Percentiles rank a stretch among this genome's conserved stretches.
phyloP scores from a whole-genome alignment of 2,797 vertebrate species.

The Geotria australis region DNA sequence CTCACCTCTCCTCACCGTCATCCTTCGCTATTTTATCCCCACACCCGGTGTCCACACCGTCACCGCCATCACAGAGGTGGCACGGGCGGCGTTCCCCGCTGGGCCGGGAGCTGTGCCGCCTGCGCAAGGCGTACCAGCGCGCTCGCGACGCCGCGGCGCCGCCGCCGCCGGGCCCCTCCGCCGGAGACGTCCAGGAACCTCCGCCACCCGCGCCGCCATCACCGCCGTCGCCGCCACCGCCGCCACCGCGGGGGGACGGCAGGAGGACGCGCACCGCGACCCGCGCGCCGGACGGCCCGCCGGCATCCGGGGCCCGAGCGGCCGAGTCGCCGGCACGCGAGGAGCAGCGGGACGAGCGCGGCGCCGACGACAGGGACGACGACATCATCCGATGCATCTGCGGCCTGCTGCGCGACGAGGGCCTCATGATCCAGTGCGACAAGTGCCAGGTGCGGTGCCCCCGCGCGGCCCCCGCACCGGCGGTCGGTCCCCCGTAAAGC shows the following conservation, averaged over 20 bases:
- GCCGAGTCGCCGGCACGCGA: constrained; percentile 28
- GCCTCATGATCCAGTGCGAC: constrained; percentile 94
- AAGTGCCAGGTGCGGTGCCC: constrained; percentile 60
- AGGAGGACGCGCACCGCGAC: no score
- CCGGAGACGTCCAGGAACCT: constrained; percentile 16
- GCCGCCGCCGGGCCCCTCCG: constrained; percentile 9
- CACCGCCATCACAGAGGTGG: constrained; percentile 44
- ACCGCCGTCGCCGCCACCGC: no score
- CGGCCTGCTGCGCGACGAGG: constrained; percentile 86
- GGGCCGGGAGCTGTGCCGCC: constrained; percentile 57
- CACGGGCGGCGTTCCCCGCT: constrained; percentile 64
- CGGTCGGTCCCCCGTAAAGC: no score
- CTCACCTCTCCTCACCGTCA: not conserved
- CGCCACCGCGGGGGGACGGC: no score
- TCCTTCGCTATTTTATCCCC: not conserved
- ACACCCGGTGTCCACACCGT: not conserved
- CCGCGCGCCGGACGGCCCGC: constrained; percentile 10
- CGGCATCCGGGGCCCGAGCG: constrained; percentile 57
- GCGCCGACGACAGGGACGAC: constrained; percentile 9
- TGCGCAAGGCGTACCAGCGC: constrained; percentile 68
- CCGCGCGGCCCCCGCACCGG: not conserved
- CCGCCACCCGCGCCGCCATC: constrained; percentile 48
- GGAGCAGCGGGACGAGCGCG: constrained; percentile 39
- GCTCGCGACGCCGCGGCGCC: constrained; percentile 67
- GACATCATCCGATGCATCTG: constrained; percentile 92